Base-by-base conservation (phyloP, 2,113 vertebrate genomes). In the Vombatus ursinus region DNA sequence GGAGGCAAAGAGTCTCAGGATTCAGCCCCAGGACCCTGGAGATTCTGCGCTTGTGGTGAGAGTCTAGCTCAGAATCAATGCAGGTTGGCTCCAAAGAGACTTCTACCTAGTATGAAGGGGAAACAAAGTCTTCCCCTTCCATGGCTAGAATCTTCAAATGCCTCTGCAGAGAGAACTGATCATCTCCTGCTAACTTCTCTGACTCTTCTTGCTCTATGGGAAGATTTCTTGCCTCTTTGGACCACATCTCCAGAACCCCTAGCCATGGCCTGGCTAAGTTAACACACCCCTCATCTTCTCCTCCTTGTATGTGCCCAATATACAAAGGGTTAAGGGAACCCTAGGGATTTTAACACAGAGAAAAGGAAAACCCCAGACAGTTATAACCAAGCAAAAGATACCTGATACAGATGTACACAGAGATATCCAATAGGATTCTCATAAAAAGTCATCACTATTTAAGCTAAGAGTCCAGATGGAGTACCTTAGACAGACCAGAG, bases 1-100 rank as follows among this genome's bases (percentile, higher is more conserved):
- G 96, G 96, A 91, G 54, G 93, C 57, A 93, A 91, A 25, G 44
- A 48, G 44, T 3, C 68, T 84, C 26, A 22, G 68, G 37, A n/a
- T 84, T 44, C 68, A 84, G 68, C 6, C 19, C 5, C 19, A 84
- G n/a, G 68, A 44, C 19, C 16, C 31, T 47, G 50, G 57, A 37
- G 48, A 44, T 44, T 84, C 31, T 84, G n/a, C 44, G 68, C n/a
- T 44, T 44, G 0, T 44, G 37, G 6, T 8, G 68, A 84, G 68
- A 44, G 37, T 8, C n/a, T 84, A 84, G n/a, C 68, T 10, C 8
- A 26, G 25, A 26, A 49, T 90, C 89, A 49, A 90, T 11, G 23
- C 10, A 3, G 26, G 44, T 8, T 90, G 89, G 48, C 44, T 47
- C 10, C 47, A 90, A 16, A 14, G 61, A 37, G 61, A 31, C 31